Evolutionary conservation across 2,888 invertebrate species (phyloP).

Genomic region (Julus scandinavius): DNA sequence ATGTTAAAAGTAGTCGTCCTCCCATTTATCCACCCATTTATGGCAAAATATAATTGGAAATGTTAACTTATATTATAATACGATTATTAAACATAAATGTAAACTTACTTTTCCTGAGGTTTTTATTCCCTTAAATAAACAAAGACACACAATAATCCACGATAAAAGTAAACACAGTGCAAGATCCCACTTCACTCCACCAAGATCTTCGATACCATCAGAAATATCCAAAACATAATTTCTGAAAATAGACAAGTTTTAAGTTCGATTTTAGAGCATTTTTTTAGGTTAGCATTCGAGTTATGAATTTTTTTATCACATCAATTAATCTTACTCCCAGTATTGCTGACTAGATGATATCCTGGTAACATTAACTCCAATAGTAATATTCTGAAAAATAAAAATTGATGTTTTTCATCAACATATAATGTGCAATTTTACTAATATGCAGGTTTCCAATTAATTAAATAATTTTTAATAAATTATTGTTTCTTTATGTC

Average conservation of each 20-base stretch:
- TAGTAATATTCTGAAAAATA: not conserved
- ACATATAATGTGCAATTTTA: too few relatives aligned
- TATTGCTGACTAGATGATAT: conserved; percentile 60
- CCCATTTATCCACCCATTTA: too few relatives aligned
- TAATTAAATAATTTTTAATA: too few relatives aligned
- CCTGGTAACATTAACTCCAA: conserved; percentile 28
- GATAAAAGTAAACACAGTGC: conserved; percentile 61
- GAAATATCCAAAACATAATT: conserved; percentile 60
- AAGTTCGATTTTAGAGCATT: not conserved
- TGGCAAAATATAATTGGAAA: too few relatives aligned
- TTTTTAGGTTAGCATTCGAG: not conserved
- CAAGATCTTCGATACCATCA: conserved; percentile 60
- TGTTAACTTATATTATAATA: not conserved
- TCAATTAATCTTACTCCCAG: conserved; percentile 60
- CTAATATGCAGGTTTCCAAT: too few relatives aligned
- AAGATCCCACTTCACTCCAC: conserved; percentile 61
- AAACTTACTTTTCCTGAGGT: conserved; percentile 61
- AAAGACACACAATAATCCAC: conserved; percentile 61
- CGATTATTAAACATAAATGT: not conserved
- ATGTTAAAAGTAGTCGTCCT: too few relatives aligned
- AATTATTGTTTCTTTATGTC: too few relatives aligned
- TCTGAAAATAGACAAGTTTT: conserved; percentile 52
- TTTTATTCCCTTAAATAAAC: conserved; percentile 61
- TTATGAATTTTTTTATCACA: not conserved
- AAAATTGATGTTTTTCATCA: too few relatives aligned